Conservation (phyloP, 2,113 vertebrate genomes). For the Myiagra hebetior region DNA sequence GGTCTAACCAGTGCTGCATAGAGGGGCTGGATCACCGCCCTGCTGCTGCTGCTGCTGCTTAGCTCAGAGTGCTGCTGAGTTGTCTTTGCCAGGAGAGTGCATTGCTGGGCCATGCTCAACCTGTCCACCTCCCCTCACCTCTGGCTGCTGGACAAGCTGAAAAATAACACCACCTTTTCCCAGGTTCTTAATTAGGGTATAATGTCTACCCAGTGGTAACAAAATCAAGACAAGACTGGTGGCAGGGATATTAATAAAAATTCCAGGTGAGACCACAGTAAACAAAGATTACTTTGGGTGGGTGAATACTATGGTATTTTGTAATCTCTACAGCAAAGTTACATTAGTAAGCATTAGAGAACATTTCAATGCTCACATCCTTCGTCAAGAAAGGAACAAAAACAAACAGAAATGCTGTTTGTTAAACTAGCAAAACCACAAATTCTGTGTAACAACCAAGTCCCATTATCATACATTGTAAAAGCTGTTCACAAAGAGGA, state of each 20-base stretch:
- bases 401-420: background rate
- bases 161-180: background rate
- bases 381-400: background rate
- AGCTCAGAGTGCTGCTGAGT: background rate
- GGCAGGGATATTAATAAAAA: background rate
- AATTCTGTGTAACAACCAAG: background rate
- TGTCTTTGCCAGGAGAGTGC: background rate
- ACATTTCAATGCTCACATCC: background rate
- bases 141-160: background rate
- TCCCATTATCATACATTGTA: background rate
- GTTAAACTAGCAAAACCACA: background rate
- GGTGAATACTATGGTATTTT: background rate
- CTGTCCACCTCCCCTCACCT: background rate
- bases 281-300: background rate
- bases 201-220: background rate
- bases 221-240: background rate
- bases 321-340: background rate
- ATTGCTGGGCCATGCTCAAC: background rate
- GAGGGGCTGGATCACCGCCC: background rate
- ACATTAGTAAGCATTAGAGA: background rate
- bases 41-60: background rate
- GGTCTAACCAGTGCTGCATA: fast-evolving
- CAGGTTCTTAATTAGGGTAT: background rate
- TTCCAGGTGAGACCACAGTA: background rate
- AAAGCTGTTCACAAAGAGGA: background rate